Conservation (phyloP, 2,888 invertebrate genomes). For the Meta bourneti region DNA sequence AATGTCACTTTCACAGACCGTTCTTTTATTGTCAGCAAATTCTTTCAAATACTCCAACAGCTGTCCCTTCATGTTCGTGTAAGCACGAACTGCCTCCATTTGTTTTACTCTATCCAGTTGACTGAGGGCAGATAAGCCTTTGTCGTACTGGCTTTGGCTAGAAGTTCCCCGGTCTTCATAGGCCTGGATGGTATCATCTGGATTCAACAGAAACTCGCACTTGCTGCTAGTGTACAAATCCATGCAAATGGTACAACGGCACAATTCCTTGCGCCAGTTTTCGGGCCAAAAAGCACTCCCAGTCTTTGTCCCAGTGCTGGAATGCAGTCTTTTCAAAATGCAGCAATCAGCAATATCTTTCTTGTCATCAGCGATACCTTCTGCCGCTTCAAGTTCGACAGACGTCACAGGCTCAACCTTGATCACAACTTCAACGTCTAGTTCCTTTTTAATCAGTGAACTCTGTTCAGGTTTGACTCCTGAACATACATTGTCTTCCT, state of each 20-base stretch:
- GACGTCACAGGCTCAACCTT: neutral
- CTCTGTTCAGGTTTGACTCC: neutral
- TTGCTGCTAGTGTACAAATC: constrained; percentile 86
- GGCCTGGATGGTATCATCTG: constrained; percentile 89
- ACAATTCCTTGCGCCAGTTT: constrained; percentile 87
- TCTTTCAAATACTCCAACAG: constrained; percentile 90
- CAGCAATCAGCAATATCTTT: neutral
- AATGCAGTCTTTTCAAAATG: constrained; percentile 3
- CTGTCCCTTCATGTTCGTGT: constrained; percentile 92
- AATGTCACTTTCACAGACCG: constrained; percentile 93
- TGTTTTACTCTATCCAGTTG: constrained; percentile 90
- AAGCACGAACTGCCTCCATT: constrained; percentile 90
- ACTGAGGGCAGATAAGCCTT: constrained; percentile 88
- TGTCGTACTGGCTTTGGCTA: constrained; percentile 85
- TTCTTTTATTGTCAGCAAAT: constrained; percentile 90
- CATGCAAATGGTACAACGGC: constrained; percentile 81
- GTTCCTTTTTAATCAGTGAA: neutral
- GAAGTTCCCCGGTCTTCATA: constrained; percentile 85
- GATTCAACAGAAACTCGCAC: constrained; percentile 88
- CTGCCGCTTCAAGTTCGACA: neutral
- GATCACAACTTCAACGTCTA: neutral
- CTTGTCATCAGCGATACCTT: neutral
- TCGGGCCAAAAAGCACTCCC: constrained; percentile 80
- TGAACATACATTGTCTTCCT: neutral
- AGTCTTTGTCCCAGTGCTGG: neutral